These are phyloP conservation scores for Sinhomidia bicolor DNA, from an alignment of 2,888 invertebrate species.

Conservation along the genomic window DNA sequence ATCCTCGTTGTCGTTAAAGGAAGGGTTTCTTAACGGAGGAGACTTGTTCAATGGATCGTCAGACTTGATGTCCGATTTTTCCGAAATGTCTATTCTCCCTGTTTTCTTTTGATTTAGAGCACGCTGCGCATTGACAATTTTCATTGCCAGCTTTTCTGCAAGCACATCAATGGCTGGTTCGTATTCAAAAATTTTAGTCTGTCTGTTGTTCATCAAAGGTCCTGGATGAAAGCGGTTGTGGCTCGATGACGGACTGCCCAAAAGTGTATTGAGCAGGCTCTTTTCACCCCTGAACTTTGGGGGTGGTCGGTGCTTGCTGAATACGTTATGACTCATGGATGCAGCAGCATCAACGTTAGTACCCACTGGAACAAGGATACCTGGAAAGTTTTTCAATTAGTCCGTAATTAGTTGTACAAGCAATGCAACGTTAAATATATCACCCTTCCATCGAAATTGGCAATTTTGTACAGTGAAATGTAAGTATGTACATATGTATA, in stretches of 20 bases:
- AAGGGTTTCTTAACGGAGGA: conserved; percentile 8
- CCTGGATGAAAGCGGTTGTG: conserved; percentile 51
- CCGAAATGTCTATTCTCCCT: conserved; percentile 48
- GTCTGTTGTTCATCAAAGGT: conserved; percentile 53
- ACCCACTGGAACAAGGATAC: conserved; percentile 64
- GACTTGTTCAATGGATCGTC: neutral
- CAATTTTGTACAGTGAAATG: too few relatives aligned
- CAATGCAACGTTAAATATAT: too few relatives aligned
- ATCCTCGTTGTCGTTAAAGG: conserved; percentile 4
- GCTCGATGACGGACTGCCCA: conserved; percentile 61
- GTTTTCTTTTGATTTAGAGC: conserved; percentile 47
- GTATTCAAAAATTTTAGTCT: conserved; percentile 69
- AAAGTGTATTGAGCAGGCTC: conserved; percentile 67
- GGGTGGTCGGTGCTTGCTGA: conserved; percentile 46
- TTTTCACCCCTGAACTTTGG: conserved; percentile 65
- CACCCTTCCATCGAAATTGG: too few relatives aligned
- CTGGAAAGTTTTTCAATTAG: too few relatives aligned
- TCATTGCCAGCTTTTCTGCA: conserved; percentile 79
- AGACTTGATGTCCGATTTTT: conserved; percentile 63
- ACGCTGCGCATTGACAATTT: conserved; percentile 74
- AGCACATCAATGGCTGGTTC: conserved; percentile 78
- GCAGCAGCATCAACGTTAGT: conserved; percentile 59
- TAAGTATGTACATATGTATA: too few relatives aligned
- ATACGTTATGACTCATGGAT: conserved; percentile 31
- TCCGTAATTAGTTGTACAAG: too few relatives aligned